Percentiles rank a stretch among this genome's conserved stretches.
These are phyloP conservation scores for Corvus moneduloides DNA, from an alignment of 2,113 vertebrate genomes.

Conservation along the genomic window DNA sequence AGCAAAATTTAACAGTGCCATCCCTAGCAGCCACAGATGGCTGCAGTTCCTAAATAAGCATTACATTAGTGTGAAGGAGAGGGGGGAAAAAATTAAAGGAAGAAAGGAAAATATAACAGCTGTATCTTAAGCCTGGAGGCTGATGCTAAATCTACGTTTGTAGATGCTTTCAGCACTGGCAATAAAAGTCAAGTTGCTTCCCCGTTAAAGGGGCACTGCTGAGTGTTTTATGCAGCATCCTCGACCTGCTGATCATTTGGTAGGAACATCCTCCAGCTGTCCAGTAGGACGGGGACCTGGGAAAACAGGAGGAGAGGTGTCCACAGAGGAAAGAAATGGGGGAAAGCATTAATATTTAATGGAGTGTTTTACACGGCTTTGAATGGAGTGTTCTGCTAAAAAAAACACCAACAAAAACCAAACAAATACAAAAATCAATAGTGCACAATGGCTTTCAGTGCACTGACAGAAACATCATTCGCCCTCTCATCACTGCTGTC, in stretches of 20 bases:
- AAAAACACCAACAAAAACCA: background rate
- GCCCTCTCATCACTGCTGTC: conserved; percentile 10
- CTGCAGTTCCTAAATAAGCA: conserved; percentile 75
- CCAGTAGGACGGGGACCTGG: fast-evolving
- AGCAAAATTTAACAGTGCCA: conserved; percentile 51
- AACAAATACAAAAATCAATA: background rate
- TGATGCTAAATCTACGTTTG: conserved; percentile 64
- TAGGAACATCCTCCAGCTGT: background rate
- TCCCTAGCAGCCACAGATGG: conserved; percentile 70
- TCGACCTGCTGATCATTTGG: background rate
- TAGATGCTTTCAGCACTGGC: conserved; percentile 31
- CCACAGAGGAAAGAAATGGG: background rate
- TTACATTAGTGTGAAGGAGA: conserved; percentile 72
- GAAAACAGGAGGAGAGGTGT: background rate
- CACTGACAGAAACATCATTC: conserved; percentile 43
- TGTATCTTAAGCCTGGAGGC: conserved; percentile 54
- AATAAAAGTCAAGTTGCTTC: conserved; percentile 52
- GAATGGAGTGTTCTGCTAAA: background rate
- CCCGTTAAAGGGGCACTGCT: conserved; percentile 12
- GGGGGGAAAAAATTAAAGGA: conserved; percentile 1
- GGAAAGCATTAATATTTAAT: background rate
- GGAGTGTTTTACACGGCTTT: background rate
- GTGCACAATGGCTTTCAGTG: background rate
- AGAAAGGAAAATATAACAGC: conserved; percentile 62
- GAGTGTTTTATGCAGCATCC: background rate